Evolutionary conservation across 2,888 invertebrate species (phyloP), one percentile per base, ranked within the genome.

Genomic region (Entomobrya multifasciata): DNA sequence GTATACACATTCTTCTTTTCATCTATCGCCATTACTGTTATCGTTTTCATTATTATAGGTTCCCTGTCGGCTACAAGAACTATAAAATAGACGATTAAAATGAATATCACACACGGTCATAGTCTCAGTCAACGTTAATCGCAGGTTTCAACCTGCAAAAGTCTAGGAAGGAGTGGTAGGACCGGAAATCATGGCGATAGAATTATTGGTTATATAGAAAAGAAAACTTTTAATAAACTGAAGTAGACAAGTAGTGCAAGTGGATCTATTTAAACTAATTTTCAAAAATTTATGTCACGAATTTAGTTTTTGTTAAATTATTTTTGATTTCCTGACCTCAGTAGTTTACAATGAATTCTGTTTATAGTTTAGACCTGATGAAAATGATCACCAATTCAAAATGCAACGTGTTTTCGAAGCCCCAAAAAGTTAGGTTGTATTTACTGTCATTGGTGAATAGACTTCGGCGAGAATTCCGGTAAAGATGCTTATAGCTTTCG

Each of bases 111-210:
- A n/a, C n/a, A n/a, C 1, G 17, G 52, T 52, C 11, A 49, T 67
- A 49, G 52, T 52, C 67, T 30, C 81, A 72, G 55, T 70, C 36
- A 72, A 72, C 60, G 41, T 27, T 82, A 72, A 82, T 72, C 81
- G 72, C 13, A 3, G 47, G 44, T 55, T 65, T 72, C 41, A 25
- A 44, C 67, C 41, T 22, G 10, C 41, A 17, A n/a, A 20, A 41
- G 67, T 13, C 11, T 13, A 36, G 41, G 41, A 44, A 36, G 8
- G 8, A 36, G 36, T 41, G 36, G 20, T 11, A 44, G 41, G 27
- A 67, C 13, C 25, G 36, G 36, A 4, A 25, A 22, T 57, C 22
- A 22, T 57, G 57, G 36, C 36, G 17, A n/a, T 36, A 52, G n/a
- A 15, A 47, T 60, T 70, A 11, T 70, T 70, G 67, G n/a, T n/a